Conservation (phyloP, 1,140 invertebrate genomes). For the Bombus vancouverensis region DNA sequence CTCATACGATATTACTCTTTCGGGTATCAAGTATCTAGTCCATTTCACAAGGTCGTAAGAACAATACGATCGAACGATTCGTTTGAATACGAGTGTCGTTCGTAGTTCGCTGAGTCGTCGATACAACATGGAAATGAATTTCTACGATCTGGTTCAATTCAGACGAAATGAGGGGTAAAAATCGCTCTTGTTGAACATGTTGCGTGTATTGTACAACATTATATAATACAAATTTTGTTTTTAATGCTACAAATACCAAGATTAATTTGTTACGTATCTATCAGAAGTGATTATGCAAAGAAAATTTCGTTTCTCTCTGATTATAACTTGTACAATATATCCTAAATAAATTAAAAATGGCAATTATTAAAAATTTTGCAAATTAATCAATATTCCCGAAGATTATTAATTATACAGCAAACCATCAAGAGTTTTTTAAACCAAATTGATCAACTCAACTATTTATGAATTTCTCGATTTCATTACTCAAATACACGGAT, state of each 20-base stretch:
- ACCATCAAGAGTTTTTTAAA: no score
- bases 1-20: conserved; percentile 11
- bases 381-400: no score
- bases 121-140: conserved; percentile 34
- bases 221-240: background rate
- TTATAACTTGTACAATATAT: background rate
- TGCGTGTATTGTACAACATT: background rate
- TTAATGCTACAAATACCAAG: background rate
- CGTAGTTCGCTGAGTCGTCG: conserved; percentile 12
- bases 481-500: no score
- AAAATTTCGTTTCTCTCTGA: background rate
- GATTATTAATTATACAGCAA: no score
- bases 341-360: no score
- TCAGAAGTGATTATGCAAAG: no score
- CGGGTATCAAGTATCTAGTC: conserved; percentile 2
- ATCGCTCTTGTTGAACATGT: background rate
- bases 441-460: no score
- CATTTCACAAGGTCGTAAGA: conserved; percentile 39
- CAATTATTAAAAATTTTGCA: no score
- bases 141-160: background rate
- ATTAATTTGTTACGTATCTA: no score
- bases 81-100: conserved; percentile 16
- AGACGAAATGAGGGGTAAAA: background rate
- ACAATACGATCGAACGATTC: conserved; percentile 43
- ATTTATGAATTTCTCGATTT: no score